Percentiles rank a stretch among this genome's conserved stretches.
Evolutionary conservation across 2,797 vertebrate genomes (phyloP).

Genomic region (Oophaga sylvatica): DNA sequence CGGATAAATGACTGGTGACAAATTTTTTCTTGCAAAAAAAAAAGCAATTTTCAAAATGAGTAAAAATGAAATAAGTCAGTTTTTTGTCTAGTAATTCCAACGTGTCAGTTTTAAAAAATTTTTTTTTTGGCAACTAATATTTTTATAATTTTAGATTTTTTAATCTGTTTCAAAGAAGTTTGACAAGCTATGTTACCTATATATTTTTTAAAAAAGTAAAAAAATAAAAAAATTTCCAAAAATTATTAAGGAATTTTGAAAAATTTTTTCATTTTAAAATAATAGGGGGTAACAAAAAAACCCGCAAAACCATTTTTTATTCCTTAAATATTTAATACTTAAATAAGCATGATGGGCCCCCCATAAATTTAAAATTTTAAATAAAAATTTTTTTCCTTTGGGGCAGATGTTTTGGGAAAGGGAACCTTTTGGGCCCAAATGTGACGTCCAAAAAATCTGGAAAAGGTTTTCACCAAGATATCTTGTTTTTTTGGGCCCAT

Average conservation of each 20-base stretch:
- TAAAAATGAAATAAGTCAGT: conserved; percentile 42
- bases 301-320: too few species aligned
- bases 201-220: not conserved
- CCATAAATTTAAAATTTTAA: too few species aligned
- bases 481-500: too few species aligned
- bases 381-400: too few species aligned
- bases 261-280: too few species aligned
- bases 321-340: too few species aligned
- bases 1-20: conserved; percentile 43
- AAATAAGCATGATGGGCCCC: too few species aligned
- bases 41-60: conserved; percentile 49
- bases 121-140: not conserved
- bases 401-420: too few species aligned
- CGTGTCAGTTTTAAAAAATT: conserved; percentile 20
- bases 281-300: too few species aligned
- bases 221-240: not conserved
- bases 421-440: too few species aligned
- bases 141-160: not conserved
- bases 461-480: too few species aligned
- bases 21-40: conserved; percentile 44
- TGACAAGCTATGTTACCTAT: not conserved
- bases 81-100: conserved; percentile 11
- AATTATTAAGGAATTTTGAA: not conserved
- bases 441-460: too few species aligned
- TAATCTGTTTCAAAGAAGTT: not conserved